Base-by-base conservation (phyloP, 2,113 vertebrate genomes). In the Nothobranchius furzeri region DNA sequence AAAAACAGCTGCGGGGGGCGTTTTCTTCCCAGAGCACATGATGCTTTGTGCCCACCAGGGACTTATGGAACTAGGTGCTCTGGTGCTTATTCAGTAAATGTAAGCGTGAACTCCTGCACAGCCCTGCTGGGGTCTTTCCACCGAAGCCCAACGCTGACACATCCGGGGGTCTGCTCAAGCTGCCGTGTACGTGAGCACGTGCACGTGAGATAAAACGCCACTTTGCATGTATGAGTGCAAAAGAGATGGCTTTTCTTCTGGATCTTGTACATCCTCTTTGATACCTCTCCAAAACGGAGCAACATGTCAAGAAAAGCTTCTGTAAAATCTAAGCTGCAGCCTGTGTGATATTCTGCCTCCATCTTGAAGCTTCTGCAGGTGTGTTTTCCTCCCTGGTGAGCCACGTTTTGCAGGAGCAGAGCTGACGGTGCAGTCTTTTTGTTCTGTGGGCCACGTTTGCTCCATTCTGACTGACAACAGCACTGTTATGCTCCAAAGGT, bases 351-450 rank as follows among this genome's bases (percentile, higher is more conserved):
- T 51, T 57, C 56, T 0, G 4, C 78, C 73, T 81, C 82, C 79
- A 81, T 74, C 59, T 71, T 67, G 13, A 69, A 61, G 78, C 72
- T 76, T 74, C 70, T 79, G 74, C 71, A 51, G 71, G 60, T 63
- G 60, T 66, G 73, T 77, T 87, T 67, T 82, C 72, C 5, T 7
- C 65, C 40, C 37, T 45, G 76, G 86, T 88, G 81, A 85, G 68
- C 83, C 30, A 0, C 6, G 76, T 76, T 90, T 88, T 91, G 88
- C 88, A 77, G 10, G 56, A n/a, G 57, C 75, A 73, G 60, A 74
- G 88, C 86, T 88, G 89, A 87, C 76, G 20, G 7, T 20, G 79
- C 63, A 4, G 45, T 76, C 51, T 71, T 76, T 86, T 90, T 88
- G 88, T 89, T 47, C 7, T 6, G 46, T 30, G 64, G 64, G 36